Base-by-base conservation (phyloP, 2,113 vertebrate species). In the Ranitomeya imitator region DNA sequence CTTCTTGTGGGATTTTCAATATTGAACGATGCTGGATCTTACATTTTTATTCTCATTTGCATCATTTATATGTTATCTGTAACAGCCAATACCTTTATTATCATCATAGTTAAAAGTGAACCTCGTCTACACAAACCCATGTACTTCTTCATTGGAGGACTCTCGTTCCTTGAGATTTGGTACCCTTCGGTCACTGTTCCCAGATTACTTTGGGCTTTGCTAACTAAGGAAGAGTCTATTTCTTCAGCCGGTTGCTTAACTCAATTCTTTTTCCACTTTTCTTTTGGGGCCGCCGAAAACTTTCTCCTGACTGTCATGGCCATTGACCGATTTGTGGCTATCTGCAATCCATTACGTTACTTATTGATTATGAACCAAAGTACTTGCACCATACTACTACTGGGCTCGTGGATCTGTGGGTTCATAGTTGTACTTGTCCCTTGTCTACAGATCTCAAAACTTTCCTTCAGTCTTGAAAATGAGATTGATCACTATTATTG, bases 101-200 rank as follows among this genome's bases (percentile, higher is more conserved):
- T 84, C 5, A 37, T 73, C 21, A 51, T 88, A 19, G 59, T 88
- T 9, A 55, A 18, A 55, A 18, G 10, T 57, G 59, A 84, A 10
- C 21, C n/a, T 23, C 16, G 31, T 18, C 87, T 88, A 21, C 81
- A 88, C 45, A 88, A 79, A 37, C 80, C 87, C 15, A 88, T 88
- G 87, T 88, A 88, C 60, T 37, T 88, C 45, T 84, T 88, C 21
- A 84, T 88, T 23, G 57, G 81, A 26, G 73, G 23, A 54, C 26
- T 88, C 11, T 88, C 87, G 1, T 83, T 88, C 10, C 23, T 88
- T 8, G 87, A 88, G 59, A 88, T 88, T n/a, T 88, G 87, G 80
- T 88, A 88, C 37, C 69, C 87, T 37, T 21, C 86, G 21, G 80
- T 88, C 15, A 88, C 86, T 15, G 86, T 83, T 37, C 86, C 86